phyloP scores from a whole-genome alignment of 2,888 invertebrate species.

The Dicyrtomina minuta region DNA sequence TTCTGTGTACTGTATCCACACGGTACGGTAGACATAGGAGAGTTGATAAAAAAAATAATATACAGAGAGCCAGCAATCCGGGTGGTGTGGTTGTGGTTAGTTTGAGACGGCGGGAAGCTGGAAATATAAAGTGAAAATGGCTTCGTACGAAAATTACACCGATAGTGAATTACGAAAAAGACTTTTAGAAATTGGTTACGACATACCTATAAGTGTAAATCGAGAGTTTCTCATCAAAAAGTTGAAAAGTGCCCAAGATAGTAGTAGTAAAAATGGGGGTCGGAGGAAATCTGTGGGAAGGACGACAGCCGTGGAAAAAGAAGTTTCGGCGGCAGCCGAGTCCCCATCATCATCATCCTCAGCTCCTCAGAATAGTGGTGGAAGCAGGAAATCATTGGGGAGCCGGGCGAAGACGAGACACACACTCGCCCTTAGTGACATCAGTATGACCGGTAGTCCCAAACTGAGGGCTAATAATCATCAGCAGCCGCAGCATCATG shows the following conservation, averaged over 20 bases:
- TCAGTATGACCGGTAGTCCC: conserved; percentile 7
- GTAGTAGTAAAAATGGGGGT: conserved; percentile 28
- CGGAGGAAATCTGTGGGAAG: conserved; percentile 33
- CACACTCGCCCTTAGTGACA: conserved; percentile 29
- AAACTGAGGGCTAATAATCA: background rate
- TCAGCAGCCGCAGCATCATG: too few species aligned
- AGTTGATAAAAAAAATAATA: background rate
- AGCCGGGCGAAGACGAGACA: background rate
- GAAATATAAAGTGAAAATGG: conserved; percentile 49
- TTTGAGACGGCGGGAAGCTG: conserved; percentile 30
- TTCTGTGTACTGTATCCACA: too few species aligned
- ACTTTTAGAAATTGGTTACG: conserved; percentile 72
- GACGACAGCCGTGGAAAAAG: conserved; percentile 18
- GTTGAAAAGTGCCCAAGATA: conserved; percentile 34
- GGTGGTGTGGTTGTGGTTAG: conserved; percentile 4
- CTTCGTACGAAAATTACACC: conserved; percentile 58
- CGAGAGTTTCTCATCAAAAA: conserved; percentile 46
- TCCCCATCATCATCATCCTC: too few species aligned
- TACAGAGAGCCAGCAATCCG: background rate
- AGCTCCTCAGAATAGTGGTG: too few species aligned
- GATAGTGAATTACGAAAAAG: conserved; percentile 73
- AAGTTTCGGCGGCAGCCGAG: conserved; percentile 8
- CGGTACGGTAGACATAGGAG: too few species aligned
- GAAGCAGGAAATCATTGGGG: too few species aligned
- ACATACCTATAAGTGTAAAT: conserved; percentile 71